Evolutionary conservation across 1,140 invertebrate species (phyloP), one percentile per base, ranked within the genome.

Genomic region (Ooceraea biroi): DNA sequence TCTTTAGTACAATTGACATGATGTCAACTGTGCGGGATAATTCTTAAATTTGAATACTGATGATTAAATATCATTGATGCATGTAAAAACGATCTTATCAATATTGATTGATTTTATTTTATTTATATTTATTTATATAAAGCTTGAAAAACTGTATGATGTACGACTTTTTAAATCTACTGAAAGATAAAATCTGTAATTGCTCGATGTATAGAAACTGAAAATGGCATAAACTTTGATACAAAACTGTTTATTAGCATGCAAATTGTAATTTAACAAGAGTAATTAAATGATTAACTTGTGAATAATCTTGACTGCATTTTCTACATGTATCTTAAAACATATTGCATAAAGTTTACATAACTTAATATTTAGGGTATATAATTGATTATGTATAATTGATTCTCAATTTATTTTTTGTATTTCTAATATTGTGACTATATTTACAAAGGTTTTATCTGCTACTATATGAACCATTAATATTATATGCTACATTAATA

Each of bases 1-100:
- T 27, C 12, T 74, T 0, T 19, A 5, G 19, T 25, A 0, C 41
- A 36, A 58, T 8, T 25, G 22, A 25, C 25, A 14, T 10, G 57
- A 73, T 5, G 12, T 41, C 5, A n/a, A 57, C 1, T 72, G 52
- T n/a, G n/a, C n/a, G n/a, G n/a, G n/a, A 74, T 22, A 46, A 60
- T 27, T 58, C 25, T 3, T 58, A 25, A 25, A 44, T n/a, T 73
- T 60, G 25, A 22, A 57, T 65, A 27, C 14, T 36, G 3, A 19
- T 14, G 22, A 72, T 19, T 36, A 52, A 30, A 36, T 30, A 65
- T 1, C n/a, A 46, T 55, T 55, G 17, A 68, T 0, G 44, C 57
- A 19, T 22, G 19, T 10, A 30, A 22, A 0, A 60, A 46, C 72
- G 5, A 60, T 72, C 58, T 25, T 69, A 12, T n/a, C n/a, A n/a